A percentile compares a stretch with the other conserved stretches of the same genome.
phyloP scores from a whole-genome alignment of 2,888 invertebrate species.

The Gonocerus acuteangulatus region DNA sequence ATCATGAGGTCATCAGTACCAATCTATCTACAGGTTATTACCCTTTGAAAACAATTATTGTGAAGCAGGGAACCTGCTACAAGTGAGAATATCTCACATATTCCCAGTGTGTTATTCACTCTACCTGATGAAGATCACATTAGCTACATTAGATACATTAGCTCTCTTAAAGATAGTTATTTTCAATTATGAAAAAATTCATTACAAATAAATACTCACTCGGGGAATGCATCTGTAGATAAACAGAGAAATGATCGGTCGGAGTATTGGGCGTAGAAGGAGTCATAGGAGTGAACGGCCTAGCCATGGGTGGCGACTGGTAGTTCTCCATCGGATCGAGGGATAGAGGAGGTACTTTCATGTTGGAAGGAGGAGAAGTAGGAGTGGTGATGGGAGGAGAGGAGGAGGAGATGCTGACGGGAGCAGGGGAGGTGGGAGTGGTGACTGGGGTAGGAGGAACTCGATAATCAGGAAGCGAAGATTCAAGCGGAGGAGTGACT shows the following conservation, averaged over 20 bases:
- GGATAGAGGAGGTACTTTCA: conserved; percentile 1
- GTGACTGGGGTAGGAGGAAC: conserved; percentile 19
- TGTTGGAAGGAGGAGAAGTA: conserved; percentile 6
- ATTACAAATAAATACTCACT: conserved; percentile 43
- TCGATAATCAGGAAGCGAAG: conserved; percentile 12
- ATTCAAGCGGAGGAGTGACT: conserved; percentile 38
- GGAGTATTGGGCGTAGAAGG: conserved; percentile 36
- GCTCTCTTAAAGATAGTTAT: too few species aligned
- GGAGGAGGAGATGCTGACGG: neutral
- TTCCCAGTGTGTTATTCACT: too few species aligned
- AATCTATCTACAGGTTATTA: too few species aligned
- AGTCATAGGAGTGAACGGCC: conserved; percentile 37
- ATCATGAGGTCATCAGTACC: too few species aligned
- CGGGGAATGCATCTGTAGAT: conserved; percentile 47
- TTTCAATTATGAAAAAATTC: too few species aligned
- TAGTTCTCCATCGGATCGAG: conserved; percentile 40
- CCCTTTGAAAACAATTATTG: too few species aligned
- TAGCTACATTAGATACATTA: too few species aligned
- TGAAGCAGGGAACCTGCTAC: too few species aligned
- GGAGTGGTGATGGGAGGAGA: conserved; percentile 19
- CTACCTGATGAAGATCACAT: too few species aligned
- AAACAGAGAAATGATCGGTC: conserved; percentile 42
- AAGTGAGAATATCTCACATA: too few species aligned
- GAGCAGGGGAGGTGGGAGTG: conserved; percentile 5
- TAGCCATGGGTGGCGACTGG: conserved; percentile 40